Conservation (phyloP, 2,797 vertebrate genomes). For the Argyrosomus regius region DNA sequence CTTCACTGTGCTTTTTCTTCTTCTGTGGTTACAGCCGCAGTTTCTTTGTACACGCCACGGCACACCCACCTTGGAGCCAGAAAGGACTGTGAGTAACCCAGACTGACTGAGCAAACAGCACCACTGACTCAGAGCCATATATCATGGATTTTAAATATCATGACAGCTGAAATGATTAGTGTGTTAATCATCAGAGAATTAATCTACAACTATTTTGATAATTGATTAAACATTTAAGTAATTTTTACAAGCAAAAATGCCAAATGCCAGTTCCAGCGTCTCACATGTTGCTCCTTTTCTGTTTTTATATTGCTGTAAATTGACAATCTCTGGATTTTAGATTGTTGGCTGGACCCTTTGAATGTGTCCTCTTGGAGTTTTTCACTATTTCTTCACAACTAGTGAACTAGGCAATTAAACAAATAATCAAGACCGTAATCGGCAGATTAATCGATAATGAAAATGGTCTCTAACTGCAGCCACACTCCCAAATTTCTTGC, state of each 20-base stretch:
- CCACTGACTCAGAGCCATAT: background rate
- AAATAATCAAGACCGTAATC: background rate
- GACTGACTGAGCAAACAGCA: conserved; percentile 20
- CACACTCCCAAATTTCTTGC: background rate
- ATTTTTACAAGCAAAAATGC: background rate
- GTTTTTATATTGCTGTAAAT: background rate
- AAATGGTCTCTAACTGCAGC: background rate
- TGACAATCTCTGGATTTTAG: background rate
- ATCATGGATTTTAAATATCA: background rate
- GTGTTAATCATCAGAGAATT: background rate
- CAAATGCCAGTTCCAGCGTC: background rate
- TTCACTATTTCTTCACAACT: background rate
- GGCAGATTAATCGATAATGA: background rate
- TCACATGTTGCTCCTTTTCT: background rate
- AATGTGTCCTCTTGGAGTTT: background rate
- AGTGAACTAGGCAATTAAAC: background rate
- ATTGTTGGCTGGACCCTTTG: background rate
- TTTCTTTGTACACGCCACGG: conserved; percentile 79
- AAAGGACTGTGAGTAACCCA: conserved; percentile 85
- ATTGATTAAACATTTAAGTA: background rate
- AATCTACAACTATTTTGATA: background rate
- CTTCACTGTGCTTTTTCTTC: conserved; percentile 42
- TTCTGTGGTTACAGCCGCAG: conserved; percentile 76
- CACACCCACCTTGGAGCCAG: conserved; percentile 82
- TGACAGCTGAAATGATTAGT: background rate